A percentile compares a stretch with the other conserved stretches of the same genome.
Evolutionary conservation across 1,140 invertebrate species (phyloP).

Genomic region (Choristoneura fumiferana): DNA sequence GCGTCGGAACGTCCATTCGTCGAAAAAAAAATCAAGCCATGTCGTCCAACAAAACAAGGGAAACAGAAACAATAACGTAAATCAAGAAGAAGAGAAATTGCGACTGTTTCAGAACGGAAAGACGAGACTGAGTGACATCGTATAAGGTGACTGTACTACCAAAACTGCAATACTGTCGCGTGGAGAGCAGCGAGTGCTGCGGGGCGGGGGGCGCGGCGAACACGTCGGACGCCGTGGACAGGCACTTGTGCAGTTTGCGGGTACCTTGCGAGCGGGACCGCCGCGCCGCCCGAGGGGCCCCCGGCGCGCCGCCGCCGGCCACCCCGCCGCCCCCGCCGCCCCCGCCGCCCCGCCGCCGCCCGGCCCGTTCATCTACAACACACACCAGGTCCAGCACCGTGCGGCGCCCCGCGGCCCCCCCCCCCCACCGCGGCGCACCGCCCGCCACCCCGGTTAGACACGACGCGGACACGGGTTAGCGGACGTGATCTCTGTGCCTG

Average conservation of each 20-base stretch:
- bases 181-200: constrained; percentile 84
- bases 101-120: constrained; percentile 71
- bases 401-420: constrained; percentile 30
- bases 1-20: neutral
- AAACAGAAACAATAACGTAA: constrained; percentile 37
- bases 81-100: constrained; percentile 63
- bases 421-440: constrained; percentile 26
- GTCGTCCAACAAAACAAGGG: constrained; percentile 28
- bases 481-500: constrained; percentile 25
- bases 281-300: constrained; percentile 77
- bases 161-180: constrained; percentile 95
- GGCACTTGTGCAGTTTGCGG: constrained; percentile 92
- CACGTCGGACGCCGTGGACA: constrained; percentile 86
- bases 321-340: too few relatives aligned
- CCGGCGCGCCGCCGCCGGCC: constrained; percentile 52
- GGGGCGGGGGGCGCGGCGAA: constrained; percentile 79
- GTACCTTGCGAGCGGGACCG: constrained; percentile 93
- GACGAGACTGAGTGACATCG: constrained; percentile 49
- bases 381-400: constrained; percentile 44
- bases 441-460: too few relatives aligned
- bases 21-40: constrained; percentile 23
- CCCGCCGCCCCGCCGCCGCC: constrained; percentile 44
- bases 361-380: constrained; percentile 87
- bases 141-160: constrained; percentile 88
- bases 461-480: too few relatives aligned